Conservation (phyloP, 2,113 vertebrate genomes). For the Prietella phreatophila region DNA sequence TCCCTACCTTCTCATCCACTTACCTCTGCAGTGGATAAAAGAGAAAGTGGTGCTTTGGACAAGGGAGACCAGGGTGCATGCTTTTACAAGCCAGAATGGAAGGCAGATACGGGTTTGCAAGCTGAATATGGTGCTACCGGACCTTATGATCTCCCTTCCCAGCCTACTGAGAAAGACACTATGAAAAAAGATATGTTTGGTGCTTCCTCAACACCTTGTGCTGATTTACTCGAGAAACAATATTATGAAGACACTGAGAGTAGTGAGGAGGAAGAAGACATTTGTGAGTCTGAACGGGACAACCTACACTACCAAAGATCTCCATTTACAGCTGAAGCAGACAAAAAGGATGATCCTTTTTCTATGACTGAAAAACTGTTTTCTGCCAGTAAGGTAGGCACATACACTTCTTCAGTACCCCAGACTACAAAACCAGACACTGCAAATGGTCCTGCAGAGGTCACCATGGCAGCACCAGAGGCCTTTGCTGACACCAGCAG, state of each 20-base stretch:
- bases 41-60: slow-evolving; percentile 65
- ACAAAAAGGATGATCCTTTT: slow-evolving; percentile 48
- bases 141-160: slow-evolving; percentile 56
- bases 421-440: slow-evolving; percentile 64
- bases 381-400: slow-evolving; percentile 46
- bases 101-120: slow-evolving; percentile 57
- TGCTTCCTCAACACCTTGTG: slow-evolving; percentile 74
- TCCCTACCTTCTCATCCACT: slow-evolving; percentile 60
- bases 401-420: slow-evolving; percentile 62
- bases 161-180: slow-evolving; percentile 63
- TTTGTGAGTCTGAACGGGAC: slow-evolving; percentile 60
- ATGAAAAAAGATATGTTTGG: slow-evolving; percentile 75
- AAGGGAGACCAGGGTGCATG: slow-evolving; percentile 71
- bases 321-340: slow-evolving; percentile 51
- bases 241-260: slow-evolving; percentile 77
- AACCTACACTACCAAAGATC: slow-evolving; percentile 60
- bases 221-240: slow-evolving; percentile 68
- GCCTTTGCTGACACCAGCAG: slow-evolving; percentile 54
- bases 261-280: slow-evolving; percentile 73
- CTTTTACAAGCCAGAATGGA: slow-evolving; percentile 72
- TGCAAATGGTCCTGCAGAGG: slow-evolving; percentile 82
- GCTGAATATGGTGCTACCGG: slow-evolving; percentile 53
- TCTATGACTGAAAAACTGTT: slow-evolving; percentile 59
- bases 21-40: slow-evolving; percentile 52
- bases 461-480: slow-evolving; percentile 65